phyloP scores from a whole-genome alignment of 2,113 vertebrate species.

The Aegotheles bennettii region DNA sequence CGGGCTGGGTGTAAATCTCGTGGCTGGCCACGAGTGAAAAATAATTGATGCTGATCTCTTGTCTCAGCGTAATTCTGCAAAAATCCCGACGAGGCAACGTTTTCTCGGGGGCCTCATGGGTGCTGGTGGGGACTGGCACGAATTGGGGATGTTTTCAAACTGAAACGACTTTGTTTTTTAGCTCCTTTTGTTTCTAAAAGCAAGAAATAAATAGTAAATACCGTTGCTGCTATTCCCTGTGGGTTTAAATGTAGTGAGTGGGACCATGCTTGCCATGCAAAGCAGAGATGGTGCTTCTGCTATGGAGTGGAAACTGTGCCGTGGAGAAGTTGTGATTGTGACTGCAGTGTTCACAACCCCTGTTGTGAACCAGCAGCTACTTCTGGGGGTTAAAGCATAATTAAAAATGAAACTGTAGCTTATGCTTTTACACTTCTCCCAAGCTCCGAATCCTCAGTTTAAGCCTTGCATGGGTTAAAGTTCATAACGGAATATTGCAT shows the following conservation, averaged over 20 bases:
- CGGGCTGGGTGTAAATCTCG: neutral
- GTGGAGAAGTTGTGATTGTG: rapidly evolving
- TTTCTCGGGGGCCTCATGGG: neutral
- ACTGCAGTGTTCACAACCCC: rapidly evolving
- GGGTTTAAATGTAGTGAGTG: neutral
- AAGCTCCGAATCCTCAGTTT: neutral
- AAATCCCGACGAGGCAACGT: neutral
- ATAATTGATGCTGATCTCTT: neutral
- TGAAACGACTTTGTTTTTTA: neutral
- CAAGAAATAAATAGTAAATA: neutral
- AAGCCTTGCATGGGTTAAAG: neutral
- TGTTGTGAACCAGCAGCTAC: neutral
- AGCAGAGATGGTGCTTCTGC: neutral
- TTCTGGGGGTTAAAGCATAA: neutral
- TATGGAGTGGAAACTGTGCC: neutral
- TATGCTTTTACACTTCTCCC: neutral
- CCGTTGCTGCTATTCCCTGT: neutral
- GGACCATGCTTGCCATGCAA: neutral
- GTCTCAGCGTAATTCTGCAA: neutral
- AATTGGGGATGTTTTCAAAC: neutral
- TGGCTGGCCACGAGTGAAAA: neutral
- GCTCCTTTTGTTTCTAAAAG: neutral
- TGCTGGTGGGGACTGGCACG: neutral
- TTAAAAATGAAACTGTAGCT: neutral
- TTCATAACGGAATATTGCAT: neutral